Percentiles rank a stretch among this genome's conserved stretches.
These are phyloP conservation scores for Euclidia mi DNA, from an alignment of 2,888 invertebrate genomes.

Conservation along the genomic window DNA sequence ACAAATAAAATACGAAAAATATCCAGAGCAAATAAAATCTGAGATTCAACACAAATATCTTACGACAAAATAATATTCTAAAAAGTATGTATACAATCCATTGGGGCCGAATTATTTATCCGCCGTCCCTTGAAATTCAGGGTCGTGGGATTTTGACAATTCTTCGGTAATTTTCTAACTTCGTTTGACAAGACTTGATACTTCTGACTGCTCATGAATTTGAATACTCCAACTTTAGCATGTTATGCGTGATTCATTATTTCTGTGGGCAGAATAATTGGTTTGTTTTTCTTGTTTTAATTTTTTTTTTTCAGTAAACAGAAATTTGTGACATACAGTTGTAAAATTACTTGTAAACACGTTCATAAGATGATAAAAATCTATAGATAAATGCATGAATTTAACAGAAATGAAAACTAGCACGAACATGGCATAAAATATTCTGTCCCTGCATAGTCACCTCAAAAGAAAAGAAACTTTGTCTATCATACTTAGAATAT, in stretches of 20 bases:
- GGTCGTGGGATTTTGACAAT: constrained; percentile 14
- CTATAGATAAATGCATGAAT: too few species aligned
- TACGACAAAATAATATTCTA: constrained; percentile 25
- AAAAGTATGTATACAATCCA: constrained; percentile 38
- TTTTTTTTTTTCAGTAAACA: not conserved
- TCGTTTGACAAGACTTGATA: constrained; percentile 15
- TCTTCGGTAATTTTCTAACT: constrained; percentile 26
- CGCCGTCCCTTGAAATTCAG: constrained; percentile 11
- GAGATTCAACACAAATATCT: constrained; percentile 13
- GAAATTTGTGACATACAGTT: not conserved
- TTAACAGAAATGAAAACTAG: too few species aligned
- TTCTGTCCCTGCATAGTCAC: too few species aligned
- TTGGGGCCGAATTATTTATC: constrained; percentile 42
- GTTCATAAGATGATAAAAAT: too few species aligned
- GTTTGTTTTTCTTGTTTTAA: constrained; percentile 3
- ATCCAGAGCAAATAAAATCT: constrained; percentile 20
- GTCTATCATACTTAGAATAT: too few species aligned
- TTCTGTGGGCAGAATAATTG: not conserved
- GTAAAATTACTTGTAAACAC: too few species aligned
- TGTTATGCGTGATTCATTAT: not conserved
- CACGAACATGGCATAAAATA: too few species aligned
- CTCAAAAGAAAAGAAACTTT: too few species aligned
- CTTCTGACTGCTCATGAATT: constrained; percentile 19
- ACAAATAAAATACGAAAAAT: constrained; percentile 8
- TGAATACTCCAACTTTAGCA: constrained; percentile 5